Evolutionary conservation across 2,797 vertebrate species (phyloP).

Genomic region (Gephyroberyx darwinii): DNA sequence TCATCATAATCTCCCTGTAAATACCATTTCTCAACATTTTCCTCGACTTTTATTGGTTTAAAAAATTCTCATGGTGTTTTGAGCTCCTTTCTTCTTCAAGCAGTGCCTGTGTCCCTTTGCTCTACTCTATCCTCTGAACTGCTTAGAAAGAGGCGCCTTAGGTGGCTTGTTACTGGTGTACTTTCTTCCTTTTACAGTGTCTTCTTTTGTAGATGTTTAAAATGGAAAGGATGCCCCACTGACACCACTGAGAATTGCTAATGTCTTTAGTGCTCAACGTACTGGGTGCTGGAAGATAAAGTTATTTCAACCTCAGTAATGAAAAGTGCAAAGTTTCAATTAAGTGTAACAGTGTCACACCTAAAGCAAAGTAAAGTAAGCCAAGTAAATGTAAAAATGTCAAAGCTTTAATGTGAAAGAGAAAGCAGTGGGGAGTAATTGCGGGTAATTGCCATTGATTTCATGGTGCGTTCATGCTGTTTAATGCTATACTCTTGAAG

Average conservation of each 20-base stretch:
- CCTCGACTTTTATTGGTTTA: slow-evolving; percentile 51
- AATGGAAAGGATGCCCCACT: slow-evolving; percentile 31
- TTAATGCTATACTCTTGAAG: slow-evolving; percentile 44
- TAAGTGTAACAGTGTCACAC: slow-evolving; percentile 38
- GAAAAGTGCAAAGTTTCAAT: slow-evolving; percentile 34
- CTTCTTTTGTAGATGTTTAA: slow-evolving; percentile 37
- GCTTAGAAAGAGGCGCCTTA: slow-evolving; percentile 40
- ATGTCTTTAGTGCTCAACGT: slow-evolving; percentile 39
- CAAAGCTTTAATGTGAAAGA: slow-evolving; percentile 30
- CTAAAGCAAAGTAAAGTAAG: slow-evolving; percentile 43
- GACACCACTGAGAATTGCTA: slow-evolving; percentile 25
- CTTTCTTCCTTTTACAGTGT: slow-evolving; percentile 25
- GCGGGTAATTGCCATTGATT: slow-evolving; percentile 14
- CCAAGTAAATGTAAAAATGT: slow-evolving; percentile 36
- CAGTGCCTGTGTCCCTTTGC: slow-evolving; percentile 43
- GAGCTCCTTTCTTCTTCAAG: slow-evolving; percentile 43
- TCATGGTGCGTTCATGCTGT: slow-evolving; percentile 49
- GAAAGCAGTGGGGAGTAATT: slow-evolving; percentile 31
- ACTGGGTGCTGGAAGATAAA: slow-evolving; percentile 33
- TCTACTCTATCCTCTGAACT: slow-evolving; percentile 34
- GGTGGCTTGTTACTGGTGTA: slow-evolving; percentile 31
- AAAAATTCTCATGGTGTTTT: slow-evolving; percentile 21
- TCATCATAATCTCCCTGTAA: no score
- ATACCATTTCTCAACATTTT: slow-evolving; percentile 19
- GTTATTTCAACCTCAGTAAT: slow-evolving; percentile 36